Conservation (phyloP, 2,797 vertebrate genomes). For the Eleutherodactylus coqui region DNA sequence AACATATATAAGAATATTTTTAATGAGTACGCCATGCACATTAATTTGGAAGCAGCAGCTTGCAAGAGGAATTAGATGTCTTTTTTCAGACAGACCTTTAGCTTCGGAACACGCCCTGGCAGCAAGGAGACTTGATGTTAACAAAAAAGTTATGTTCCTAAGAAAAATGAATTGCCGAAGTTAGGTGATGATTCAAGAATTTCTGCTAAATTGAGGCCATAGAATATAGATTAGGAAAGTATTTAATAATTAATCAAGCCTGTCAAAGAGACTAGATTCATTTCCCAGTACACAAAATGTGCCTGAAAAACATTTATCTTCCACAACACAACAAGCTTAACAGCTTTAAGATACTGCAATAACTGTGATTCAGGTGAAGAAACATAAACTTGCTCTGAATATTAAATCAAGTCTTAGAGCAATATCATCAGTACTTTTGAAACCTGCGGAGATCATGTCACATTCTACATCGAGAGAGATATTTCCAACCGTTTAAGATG, state of each 20-base stretch:
- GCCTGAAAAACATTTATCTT: conserved; percentile 60
- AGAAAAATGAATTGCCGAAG: conserved; percentile 47
- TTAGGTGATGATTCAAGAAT: conserved; percentile 42
- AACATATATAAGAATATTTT: not conserved
- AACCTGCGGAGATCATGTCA: conserved; percentile 39
- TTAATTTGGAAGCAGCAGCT: not conserved
- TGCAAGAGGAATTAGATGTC: not conserved
- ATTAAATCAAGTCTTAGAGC: conserved; percentile 43
- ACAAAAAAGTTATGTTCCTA: conserved; percentile 48
- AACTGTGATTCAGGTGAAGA: conserved; percentile 67
- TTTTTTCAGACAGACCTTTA: not conserved
- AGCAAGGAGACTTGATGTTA: not conserved
- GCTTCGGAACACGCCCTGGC: not conserved
- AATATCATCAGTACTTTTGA: conserved; percentile 42
- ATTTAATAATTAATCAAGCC: conserved; percentile 62
- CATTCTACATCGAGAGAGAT: conserved; percentile 20
- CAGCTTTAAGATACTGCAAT: conserved; percentile 58
- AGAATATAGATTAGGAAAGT: conserved; percentile 59
- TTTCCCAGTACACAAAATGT: conserved; percentile 50
- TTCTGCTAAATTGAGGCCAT: conserved; percentile 55
- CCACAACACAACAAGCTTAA: conserved; percentile 48
- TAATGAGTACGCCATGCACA: not conserved
- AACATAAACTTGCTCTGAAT: conserved; percentile 65
- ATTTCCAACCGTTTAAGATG: conserved; percentile 44
- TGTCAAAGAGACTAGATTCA: conserved; percentile 55